Base-by-base conservation (phyloP, 2,888 invertebrate species). In the Nomada flava region DNA sequence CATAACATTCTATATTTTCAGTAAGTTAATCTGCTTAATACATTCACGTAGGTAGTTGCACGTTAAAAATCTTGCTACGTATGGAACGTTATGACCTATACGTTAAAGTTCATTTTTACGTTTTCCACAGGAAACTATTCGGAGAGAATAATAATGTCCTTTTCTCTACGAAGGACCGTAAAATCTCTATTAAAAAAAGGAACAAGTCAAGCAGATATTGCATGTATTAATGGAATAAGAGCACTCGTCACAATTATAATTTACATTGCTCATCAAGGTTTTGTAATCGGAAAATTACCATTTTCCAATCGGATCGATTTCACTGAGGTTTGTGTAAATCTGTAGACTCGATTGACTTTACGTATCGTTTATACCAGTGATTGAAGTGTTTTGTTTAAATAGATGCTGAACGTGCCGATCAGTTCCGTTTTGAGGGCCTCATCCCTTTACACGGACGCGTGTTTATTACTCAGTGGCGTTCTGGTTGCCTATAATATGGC, bases 151-250 rank as follows among this genome's bases (percentile, higher is more conserved):
- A 93, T 94, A 83, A 94, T 95, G 89, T 94, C 96, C 0, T 97
- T 97, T 93, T 97, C 97, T 0, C 93, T 97, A 11, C 95, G 96
- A 91, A 95, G 95, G 78, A 96, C 96, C 26, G 89, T 95, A 11
- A 92, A 92, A 69, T 95, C 95, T 90, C 94, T 97, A 82, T 90
- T 95, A 18, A 95, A 94, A 26, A 95, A 95, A 0, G 95, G 95
- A 44, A 94, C 84, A 23, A 84, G 82, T 47, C 65, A 86, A 50
- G 79, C 78, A 62, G 95, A 96, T 86, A 96, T 97, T 84, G 94
- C 95, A 50, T 96, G 96, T 90, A 95, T 97, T 79, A 96, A 97
- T 88, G 96, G 97, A 3, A 94, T 97, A 50, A 95, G 97, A 83
- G 95, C 96, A n/a, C 89, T 96, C 53, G 95, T 95, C 74, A 96